Evolutionary conservation across 1,140 invertebrate genomes (phyloP).

Genomic region (Bombus balteatus): DNA sequence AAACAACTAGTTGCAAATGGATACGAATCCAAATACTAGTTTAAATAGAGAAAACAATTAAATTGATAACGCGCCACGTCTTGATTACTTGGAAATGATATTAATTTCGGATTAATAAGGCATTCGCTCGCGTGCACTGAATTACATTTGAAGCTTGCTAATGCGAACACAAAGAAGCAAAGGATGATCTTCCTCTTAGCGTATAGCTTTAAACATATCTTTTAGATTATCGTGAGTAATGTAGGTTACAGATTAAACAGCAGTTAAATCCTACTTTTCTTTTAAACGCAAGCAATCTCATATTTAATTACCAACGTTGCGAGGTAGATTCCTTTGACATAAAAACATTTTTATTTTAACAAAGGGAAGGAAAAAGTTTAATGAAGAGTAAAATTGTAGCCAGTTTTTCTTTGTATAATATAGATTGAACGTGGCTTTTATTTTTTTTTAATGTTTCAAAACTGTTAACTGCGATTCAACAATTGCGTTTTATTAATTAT

Average conservation of each 20-base stretch:
- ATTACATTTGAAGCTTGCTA: not conserved
- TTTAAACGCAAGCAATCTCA: not conserved
- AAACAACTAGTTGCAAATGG: not conserved
- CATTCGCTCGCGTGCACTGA: not conserved
- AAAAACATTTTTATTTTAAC: not conserved
- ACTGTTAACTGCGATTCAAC: not conserved
- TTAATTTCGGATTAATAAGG: not conserved
- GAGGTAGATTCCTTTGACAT: not conserved
- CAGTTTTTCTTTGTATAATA: too few relatives aligned
- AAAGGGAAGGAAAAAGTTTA: not conserved
- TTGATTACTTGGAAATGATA: not conserved
- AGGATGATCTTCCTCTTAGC: not conserved
- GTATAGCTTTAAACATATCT: not conserved
- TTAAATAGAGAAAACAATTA: not conserved
- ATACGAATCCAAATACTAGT: not conserved
- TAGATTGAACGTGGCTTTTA: too few relatives aligned
- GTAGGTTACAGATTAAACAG: not conserved
- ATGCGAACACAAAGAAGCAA: not conserved
- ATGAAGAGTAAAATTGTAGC: not conserved
- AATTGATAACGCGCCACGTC: not conserved
- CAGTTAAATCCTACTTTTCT: not conserved
- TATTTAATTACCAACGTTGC: conserved; percentile 1
- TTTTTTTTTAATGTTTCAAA: not conserved
- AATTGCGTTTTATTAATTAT: not conserved
- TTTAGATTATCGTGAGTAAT: not conserved